Evolutionary conservation across 2,113 vertebrate genomes (phyloP).

Genomic region (Plecturocebus donacophilus): DNA sequence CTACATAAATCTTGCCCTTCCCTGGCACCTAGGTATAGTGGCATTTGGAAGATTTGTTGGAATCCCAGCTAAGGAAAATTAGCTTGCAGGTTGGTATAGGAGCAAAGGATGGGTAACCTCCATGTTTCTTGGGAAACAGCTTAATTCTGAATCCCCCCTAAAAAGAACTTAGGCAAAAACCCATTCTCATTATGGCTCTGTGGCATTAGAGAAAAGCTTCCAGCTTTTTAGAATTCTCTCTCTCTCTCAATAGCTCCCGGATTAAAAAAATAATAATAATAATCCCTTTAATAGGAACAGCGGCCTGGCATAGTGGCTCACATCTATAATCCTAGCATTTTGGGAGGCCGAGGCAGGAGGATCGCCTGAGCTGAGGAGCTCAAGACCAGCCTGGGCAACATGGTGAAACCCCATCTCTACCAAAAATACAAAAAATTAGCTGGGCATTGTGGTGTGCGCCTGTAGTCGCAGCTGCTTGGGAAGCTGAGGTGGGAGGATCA

Average conservation of each 20-base stretch:
- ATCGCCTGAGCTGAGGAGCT: neutral
- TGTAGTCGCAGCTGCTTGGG: neutral
- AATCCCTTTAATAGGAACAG: neutral
- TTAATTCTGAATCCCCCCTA: neutral
- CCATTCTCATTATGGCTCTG: neutral
- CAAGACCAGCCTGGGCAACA: neutral
- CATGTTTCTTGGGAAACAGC: neutral
- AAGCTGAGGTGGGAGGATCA: neutral
- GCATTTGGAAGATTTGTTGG: conserved; percentile 49
- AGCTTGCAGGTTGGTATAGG: neutral
- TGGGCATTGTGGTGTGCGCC: neutral
- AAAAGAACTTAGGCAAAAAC: neutral
- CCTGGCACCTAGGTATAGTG: neutral
- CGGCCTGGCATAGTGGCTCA: neutral
- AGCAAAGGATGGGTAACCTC: conserved; percentile 1
- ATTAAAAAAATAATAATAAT: neutral
- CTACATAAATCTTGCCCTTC: conserved; percentile 54
- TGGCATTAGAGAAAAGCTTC: neutral
- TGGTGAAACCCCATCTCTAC: neutral
- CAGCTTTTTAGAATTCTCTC: conserved; percentile 25
- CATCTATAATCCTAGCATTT: neutral
- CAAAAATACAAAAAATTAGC: neutral
- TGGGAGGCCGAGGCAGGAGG: neutral
- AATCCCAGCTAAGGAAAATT: conserved; percentile 38
- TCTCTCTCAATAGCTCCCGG: neutral